These are phyloP conservation scores for Metallyticus violacea DNA, from an alignment of 2,888 invertebrate species.

Conservation along the genomic window DNA sequence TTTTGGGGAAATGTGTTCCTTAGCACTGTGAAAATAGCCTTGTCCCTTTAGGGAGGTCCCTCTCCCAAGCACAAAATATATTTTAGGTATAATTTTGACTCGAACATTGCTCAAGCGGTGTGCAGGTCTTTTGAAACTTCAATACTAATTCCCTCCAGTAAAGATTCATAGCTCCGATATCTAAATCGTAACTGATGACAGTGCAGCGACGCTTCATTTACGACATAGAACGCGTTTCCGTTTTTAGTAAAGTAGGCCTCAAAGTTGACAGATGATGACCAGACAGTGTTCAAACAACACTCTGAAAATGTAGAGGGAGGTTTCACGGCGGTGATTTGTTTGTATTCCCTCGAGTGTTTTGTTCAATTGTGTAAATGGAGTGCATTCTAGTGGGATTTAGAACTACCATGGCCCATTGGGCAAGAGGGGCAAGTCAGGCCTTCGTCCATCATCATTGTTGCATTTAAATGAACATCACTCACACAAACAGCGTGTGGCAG, in stretches of 20 bases:
- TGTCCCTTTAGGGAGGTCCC: no score
- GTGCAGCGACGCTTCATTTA: background rate
- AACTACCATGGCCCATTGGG: background rate
- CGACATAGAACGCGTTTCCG: no score
- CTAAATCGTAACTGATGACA: no score
- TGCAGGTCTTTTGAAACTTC: no score
- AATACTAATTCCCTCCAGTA: no score
- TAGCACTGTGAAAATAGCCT: no score
- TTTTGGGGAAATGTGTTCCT: no score
- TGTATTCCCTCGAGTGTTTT: background rate
- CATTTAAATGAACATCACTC: background rate
- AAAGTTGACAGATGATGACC: background rate
- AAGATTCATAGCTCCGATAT: no score
- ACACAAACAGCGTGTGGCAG: background rate
- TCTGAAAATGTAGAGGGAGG: background rate
- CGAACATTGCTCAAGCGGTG: no score
- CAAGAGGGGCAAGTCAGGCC: background rate
- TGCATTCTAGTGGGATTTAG: background rate
- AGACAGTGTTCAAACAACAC: background rate
- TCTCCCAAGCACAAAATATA: no score
- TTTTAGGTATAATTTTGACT: no score
- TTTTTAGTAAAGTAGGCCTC: background rate
- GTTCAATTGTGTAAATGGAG: background rate
- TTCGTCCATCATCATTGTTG: background rate
- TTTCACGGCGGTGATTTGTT: background rate